phyloP scores from a whole-genome alignment of 2,797 vertebrate species.

The Scarus forsteni region DNA sequence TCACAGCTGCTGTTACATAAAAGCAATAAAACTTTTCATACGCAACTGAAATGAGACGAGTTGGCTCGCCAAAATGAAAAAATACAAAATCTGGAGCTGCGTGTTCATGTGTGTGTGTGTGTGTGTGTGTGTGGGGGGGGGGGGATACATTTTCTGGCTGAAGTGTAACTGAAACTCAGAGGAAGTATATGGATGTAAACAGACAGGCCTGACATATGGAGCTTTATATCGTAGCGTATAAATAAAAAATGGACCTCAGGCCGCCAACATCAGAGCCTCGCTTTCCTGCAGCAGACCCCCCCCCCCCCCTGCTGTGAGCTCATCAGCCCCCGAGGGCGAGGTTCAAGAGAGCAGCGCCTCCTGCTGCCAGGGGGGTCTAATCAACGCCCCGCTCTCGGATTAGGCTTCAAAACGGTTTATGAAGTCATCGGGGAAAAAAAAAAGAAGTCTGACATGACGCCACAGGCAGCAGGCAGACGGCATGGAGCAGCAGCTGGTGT shows the following conservation, averaged over 20 bases:
- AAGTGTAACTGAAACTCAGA: not conserved
- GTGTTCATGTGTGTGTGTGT: no score
- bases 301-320: constrained; percentile 22
- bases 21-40: no score
- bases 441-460: constrained; percentile 11
- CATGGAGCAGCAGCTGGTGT: constrained; percentile 15
- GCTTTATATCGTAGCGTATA: not conserved
- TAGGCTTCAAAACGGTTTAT: constrained; percentile 29
- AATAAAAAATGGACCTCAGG: not conserved
- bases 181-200: not conserved
- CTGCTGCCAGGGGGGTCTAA: constrained; percentile 18
- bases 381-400: constrained; percentile 20
- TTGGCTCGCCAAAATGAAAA: no score
- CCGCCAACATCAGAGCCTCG: not conserved
- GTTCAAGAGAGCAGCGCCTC: constrained; percentile 25
- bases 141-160: not conserved
- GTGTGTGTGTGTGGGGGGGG: no score
- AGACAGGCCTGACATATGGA: not conserved
- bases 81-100: no score
- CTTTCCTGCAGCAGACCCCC: not conserved
- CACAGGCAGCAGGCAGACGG: not conserved
- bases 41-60: no score
- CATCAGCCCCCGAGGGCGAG: constrained; percentile 26
- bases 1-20: no score
- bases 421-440: not conserved